Conservation (phyloP, 2,113 vertebrate species). For the Rhinogobius similis region DNA sequence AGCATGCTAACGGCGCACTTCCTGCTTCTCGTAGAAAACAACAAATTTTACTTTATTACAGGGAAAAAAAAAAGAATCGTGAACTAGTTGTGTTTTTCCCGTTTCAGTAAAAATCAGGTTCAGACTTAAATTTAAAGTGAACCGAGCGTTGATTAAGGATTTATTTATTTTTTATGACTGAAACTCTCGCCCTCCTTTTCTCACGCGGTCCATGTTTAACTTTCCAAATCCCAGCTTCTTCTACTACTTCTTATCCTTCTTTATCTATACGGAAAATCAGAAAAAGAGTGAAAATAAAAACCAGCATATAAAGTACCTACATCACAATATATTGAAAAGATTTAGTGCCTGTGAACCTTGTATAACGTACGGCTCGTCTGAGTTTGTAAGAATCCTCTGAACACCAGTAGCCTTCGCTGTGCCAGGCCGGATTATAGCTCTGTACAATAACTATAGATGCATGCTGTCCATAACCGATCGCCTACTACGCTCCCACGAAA, state of each 20-base stretch:
- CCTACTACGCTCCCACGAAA: conserved; percentile 91
- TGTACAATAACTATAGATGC: conserved; percentile 97
- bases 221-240: conserved; percentile 86
- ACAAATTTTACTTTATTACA: too few relatives aligned
- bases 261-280: conserved; percentile 75
- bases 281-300: conserved; percentile 81
- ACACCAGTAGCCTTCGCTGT: conserved; percentile 98
- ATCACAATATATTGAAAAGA: conserved; percentile 83
- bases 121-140: too few relatives aligned
- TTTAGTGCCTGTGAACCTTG: conserved; percentile 99
- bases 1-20: too few relatives aligned
- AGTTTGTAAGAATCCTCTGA: conserved; percentile 81
- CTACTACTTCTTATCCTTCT: neutral
- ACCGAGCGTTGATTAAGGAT: too few relatives aligned
- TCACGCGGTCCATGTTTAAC: conserved; percentile 81
- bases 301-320: conserved; percentile 90
- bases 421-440: conserved; percentile 96
- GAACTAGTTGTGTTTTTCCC: too few relatives aligned
- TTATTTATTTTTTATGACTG: too few relatives aligned
- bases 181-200: neutral
- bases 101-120: too few relatives aligned
- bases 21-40: too few relatives aligned
- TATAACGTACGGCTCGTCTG: conserved; percentile 95
- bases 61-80: too few relatives aligned
- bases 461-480: conserved; percentile 90